Evolutionary conservation across 2,113 vertebrate genomes (phyloP).

Genomic region (Lophotis ruficrista): DNA sequence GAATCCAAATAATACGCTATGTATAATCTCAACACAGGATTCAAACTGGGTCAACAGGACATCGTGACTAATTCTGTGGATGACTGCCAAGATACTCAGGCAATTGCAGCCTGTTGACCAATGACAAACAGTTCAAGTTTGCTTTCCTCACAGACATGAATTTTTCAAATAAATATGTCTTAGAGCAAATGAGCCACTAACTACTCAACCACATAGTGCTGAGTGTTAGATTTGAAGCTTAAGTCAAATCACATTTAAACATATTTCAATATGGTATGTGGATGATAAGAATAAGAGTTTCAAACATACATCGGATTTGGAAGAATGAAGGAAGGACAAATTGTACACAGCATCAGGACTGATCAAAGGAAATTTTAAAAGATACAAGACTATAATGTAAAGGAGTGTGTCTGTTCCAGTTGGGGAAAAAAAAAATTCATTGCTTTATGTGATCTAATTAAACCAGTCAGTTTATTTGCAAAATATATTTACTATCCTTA

Average conservation of each 20-base stretch:
- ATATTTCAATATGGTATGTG: neutral
- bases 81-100: slow-evolving; percentile 12
- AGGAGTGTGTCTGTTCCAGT: neutral
- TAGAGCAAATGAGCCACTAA: slow-evolving; percentile 36
- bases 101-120: slow-evolving; percentile 53
- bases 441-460: neutral
- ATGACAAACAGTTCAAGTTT: slow-evolving; percentile 62
- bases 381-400: neutral
- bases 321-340: neutral
- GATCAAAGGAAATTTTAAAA: neutral
- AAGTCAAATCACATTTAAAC: slow-evolving; percentile 5
- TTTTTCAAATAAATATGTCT: slow-evolving; percentile 62
- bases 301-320: neutral
- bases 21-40: slow-evolving; percentile 31
- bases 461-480: neutral
- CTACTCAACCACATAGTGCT: slow-evolving; percentile 16
- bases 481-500: neutral
- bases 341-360: neutral
- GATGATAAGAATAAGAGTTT: slow-evolving; percentile 22
- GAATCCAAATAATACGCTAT: slow-evolving; percentile 10
- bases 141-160: neutral
- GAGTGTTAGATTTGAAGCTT: slow-evolving; percentile 29
- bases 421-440: neutral
- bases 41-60: slow-evolving; percentile 41
- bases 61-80: slow-evolving; percentile 5